Evolutionary conservation across 2,797 vertebrate species (phyloP), one percentile per base, ranked within the genome.

Genomic region (Aulostomus chinensis): DNA sequence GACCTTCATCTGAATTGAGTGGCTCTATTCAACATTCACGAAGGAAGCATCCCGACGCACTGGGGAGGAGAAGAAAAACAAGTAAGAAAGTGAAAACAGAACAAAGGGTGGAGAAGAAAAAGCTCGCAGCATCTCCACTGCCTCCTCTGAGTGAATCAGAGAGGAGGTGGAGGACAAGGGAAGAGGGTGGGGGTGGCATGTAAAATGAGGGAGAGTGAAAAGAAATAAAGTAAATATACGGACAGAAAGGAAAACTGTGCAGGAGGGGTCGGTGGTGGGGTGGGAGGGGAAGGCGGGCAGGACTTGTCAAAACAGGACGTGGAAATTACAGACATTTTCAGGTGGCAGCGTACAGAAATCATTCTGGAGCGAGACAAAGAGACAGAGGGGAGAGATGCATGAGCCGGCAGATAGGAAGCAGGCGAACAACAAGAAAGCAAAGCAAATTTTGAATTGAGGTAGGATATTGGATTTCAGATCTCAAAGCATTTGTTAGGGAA

Each of bases 1-100:
- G 90, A 91, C 88, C 85, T 87, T 88, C 83, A 70, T 77, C 73
- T 56, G 61, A 57, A 62, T 62, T 41, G 17, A 67, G 71, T 36
- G 45, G 57, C 51, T 75, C 50, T 29, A 20, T 47, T 80, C 67
- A 61, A 56, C 68, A 52, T 74, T 79, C 77, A 66, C 45, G 15
- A 61, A 68, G 64, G 75, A 55, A 58, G 58, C 63, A 11, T 48
- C 37, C 38, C 37, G 67, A 49, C 56, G 24, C n/a, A 7, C 25
- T 20, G 74, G 63, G 65, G 73, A 80, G 80, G 76, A 82, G 78
- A 73, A 68, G 49, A 79, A 80, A 74, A 75, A 67, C 73, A 87
- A 81, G 81, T 80, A 85, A 84, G 78, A 35, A 60, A 57, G 58
- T 58, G 68, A 57, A 77, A 75, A 70, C 58, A 64, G 47, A 77